Evolutionary conservation across 2,113 vertebrate genomes (phyloP), one percentile per base, ranked within the genome.

Genomic region (Oryzias woworae): DNA sequence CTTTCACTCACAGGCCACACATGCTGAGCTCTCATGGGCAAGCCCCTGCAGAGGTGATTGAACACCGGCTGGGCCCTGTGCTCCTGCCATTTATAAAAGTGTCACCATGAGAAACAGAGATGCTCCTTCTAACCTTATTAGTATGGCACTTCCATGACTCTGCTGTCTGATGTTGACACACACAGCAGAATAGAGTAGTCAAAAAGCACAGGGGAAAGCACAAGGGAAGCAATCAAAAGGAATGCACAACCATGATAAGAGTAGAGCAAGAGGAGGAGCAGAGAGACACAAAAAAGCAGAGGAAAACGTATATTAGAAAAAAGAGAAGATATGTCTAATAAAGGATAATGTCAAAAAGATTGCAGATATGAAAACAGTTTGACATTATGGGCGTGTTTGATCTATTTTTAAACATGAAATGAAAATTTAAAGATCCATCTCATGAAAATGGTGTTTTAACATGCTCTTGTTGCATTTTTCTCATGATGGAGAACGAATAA

Each of bases 61-160:
- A 83, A 77, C 75, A 81, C 71, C 69, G 10, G 77, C 80, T 59
- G 78, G 66, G 77, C 51, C 71, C 66, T 44, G 3, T 44, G 69
- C 70, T 77, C 63, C 74, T 68, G 79, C 74, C 87, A 80, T 88
- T 86, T 86, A 86, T 87, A 88, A 83, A 78, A 75, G 83, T 87
- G 87, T 89, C 82, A 78, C 71, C 69, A 53, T 62, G 41, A 73
- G 82, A 80, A 80, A 83, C 73, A 88, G 72, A 86, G 86, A 91
- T 77, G 82, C 85, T 83, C 73, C 73, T 58, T 82, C 78, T 75
- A 82, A 83, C 70, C 81, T 81, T 84, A 91, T 89, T 82, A 85
- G 84, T 82, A 81, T 80, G 83, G 76, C 65, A 55, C 66, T 64
- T 81, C 71, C 62, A 74, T 66, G 77, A 69, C 64, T 70, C 47